Evolutionary conservation across 2,113 vertebrate genomes (phyloP).

Genomic region (Octodon degus): DNA sequence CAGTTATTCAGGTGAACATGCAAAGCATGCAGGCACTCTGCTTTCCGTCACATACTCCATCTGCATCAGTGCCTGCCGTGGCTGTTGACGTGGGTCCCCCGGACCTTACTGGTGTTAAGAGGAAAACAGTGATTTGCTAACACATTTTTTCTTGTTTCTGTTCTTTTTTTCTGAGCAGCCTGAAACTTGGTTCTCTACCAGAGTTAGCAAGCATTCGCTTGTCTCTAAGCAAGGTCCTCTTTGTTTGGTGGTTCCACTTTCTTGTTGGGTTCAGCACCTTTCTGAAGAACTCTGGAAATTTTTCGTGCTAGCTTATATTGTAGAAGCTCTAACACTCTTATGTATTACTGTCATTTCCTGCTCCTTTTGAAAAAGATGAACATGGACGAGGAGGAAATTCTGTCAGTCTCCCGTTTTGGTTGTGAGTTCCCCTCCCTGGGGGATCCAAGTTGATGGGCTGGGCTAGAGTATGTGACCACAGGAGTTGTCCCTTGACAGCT

Average conservation of each 20-base stretch:
- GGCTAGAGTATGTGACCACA: neutral
- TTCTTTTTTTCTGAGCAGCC: conserved; percentile 39
- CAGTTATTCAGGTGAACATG: neutral
- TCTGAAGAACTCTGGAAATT: neutral
- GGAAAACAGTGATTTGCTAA: conserved; percentile 67
- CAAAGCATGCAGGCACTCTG: neutral
- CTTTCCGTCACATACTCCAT: neutral
- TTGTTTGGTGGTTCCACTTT: conserved; percentile 38
- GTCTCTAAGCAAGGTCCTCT: neutral
- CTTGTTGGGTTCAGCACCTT: neutral
- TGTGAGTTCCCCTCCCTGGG: neutral
- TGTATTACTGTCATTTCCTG: neutral
- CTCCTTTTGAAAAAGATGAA: neutral
- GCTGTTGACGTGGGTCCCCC: conserved; percentile 35
- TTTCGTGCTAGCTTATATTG: neutral
- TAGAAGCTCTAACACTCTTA: conserved; percentile 8
- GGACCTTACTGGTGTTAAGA: conserved; percentile 63
- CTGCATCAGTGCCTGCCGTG: conserved; percentile 34
- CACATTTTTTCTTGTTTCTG: conserved; percentile 50
- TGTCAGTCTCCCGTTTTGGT: neutral
- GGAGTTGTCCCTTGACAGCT: too few relatives aligned
- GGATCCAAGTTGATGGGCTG: neutral
- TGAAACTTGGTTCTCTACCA: conserved; percentile 46
- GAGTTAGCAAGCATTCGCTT: conserved; percentile 1
- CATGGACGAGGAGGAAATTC: neutral